Percentiles rank a stretch among this genome's conserved stretches.
These are phyloP conservation scores for Distichodus sexfasciatus DNA, from an alignment of 2,797 vertebrate genomes.

Conservation along the genomic window DNA sequence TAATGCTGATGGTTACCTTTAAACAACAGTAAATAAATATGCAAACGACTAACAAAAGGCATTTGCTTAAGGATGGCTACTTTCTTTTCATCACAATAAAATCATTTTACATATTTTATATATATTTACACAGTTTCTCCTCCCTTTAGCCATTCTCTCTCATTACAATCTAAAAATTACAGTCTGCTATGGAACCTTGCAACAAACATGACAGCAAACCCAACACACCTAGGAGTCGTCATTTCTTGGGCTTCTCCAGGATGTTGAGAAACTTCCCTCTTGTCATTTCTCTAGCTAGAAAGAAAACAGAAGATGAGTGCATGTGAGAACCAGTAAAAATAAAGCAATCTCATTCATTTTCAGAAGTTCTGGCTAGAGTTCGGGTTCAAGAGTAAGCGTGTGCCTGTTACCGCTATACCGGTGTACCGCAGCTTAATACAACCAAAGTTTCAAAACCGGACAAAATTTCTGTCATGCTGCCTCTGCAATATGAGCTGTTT, in stretches of 20 bases:
- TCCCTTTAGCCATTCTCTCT: not conserved
- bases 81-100: not conserved
- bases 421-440: too few relatives aligned
- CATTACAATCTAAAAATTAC: too few relatives aligned
- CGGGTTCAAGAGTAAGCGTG: too few relatives aligned
- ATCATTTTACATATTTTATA: conserved; percentile 19
- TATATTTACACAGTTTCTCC: conserved; percentile 14
- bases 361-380: too few relatives aligned
- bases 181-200: too few relatives aligned
- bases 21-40: conserved; percentile 64
- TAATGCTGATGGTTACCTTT: conserved; percentile 52
- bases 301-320: conserved; percentile 53
- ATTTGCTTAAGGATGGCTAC: not conserved
- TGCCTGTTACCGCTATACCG: too few relatives aligned
- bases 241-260: conserved; percentile 95
- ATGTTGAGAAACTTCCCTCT: conserved; percentile 97
- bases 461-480: too few relatives aligned
- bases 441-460: too few relatives aligned
- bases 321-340: not conserved
- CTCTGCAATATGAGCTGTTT: too few relatives aligned
- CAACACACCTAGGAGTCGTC: conserved; percentile 42
- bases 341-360: too few relatives aligned
- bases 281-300: conserved; percentile 96
- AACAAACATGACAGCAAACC: conserved; percentile 1
- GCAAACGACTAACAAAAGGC: conserved; percentile 32